Evolutionary conservation across 2,797 vertebrate species (phyloP).

Genomic region (Labeo calbasu): DNA sequence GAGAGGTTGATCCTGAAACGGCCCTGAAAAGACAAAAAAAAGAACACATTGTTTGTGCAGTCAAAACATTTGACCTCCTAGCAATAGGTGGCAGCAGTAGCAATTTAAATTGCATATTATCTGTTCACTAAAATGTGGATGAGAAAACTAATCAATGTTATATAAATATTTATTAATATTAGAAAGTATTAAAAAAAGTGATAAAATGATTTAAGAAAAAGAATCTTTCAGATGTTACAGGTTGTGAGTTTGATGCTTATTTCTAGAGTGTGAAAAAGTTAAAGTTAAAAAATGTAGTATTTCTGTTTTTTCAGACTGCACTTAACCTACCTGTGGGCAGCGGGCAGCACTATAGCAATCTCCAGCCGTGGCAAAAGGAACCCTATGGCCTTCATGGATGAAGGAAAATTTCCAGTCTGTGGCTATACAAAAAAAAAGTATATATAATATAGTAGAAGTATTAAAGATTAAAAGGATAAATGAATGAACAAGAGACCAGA

Average conservation of each 20-base stretch:
- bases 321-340: conserved; percentile 88
- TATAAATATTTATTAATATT: too few species aligned
- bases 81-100: conserved; percentile 46
- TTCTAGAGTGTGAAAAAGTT: background rate
- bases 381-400: conserved; percentile 87
- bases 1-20: conserved; percentile 93
- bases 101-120: background rate
- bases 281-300: too few species aligned
- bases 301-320: too few species aligned
- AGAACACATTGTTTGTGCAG: background rate
- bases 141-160: background rate
- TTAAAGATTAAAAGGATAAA: background rate
- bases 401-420: conserved; percentile 92
- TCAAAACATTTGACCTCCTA: background rate
- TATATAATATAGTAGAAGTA: background rate
- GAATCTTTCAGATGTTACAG: too few species aligned
- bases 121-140: background rate
- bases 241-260: too few species aligned
- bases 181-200: too few species aligned
- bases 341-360: conserved; percentile 94
- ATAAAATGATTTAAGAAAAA: too few species aligned
- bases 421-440: conserved; percentile 70
- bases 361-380: conserved; percentile 94
- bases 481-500: background rate
- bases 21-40: conserved; percentile 76